Evolutionary conservation across 2,888 invertebrate genomes (phyloP), one percentile per base, ranked within the genome.

Genomic region (Graphium colonna): DNA sequence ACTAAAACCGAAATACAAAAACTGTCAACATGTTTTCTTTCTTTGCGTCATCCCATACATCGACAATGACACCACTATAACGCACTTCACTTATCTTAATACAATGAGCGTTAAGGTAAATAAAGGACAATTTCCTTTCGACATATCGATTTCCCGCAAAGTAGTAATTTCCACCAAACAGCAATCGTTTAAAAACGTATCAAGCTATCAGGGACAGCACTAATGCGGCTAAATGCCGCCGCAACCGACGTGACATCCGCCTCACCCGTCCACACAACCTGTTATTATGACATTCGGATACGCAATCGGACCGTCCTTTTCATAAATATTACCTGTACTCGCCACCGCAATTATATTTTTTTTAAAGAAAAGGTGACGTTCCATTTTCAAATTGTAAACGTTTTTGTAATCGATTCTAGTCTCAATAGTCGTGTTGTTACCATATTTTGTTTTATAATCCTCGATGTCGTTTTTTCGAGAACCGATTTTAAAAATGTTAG

Each of bases 201-300:
- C 17, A 41, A 41, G 31, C 40, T n/a, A n/a, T 17, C 12, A 13
- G n/a, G 36, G n/a, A 42, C 12, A 38, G 16, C 8, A 33, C 47
- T 52, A 48, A 52, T 47, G 47, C 16, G 38, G 17, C 13, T 46
- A 47, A 52, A 48, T 43, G 52, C 26, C 42, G 43, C 47, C 52
- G 21, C 42, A 16, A 2, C 26, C 16, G 42, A 52, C 52, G 52
- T 52, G 52, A 52, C 47, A 48, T 52, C 52, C 52, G 52, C 42
- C 43, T 47, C 47, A 28, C 39, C 3, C 2, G n/a, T 7, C 33
- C 33, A 33, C 26, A 7, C 3, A 36, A 36, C 47, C n/a, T 53
- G 18, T 53, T 1, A 53, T 53, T 48, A 48, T 17, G 41, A 33
- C 33, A 33, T 26, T 21, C 41, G 41, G 13, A 10, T 9, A 42